Evolutionary conservation across 2,888 invertebrate genomes (phyloP), one percentile per base, ranked within the genome.

Genomic region (Pilophorus perplexus): DNA sequence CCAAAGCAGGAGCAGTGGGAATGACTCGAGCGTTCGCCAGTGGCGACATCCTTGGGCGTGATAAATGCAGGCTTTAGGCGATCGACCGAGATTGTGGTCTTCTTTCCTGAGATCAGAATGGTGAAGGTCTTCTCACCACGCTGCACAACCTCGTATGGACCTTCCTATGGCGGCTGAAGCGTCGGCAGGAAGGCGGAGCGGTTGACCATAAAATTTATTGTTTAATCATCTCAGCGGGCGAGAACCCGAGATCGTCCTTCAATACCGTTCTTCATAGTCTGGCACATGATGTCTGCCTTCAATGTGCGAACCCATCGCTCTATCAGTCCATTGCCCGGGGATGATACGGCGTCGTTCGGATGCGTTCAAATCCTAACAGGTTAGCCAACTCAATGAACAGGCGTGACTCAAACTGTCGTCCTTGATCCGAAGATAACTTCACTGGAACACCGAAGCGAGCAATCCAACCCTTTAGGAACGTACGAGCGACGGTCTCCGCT

Each of bases 171-270:
- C 37, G n/a, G n/a, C n/a, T n/a, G n/a, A n/a, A n/a, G n/a, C n/a
- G 22, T 72, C 73, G n/a, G 72, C 73, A 2, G 73, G 76, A 5
- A 77, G 25, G 2, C 73, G 70, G 2, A 76, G 64, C 0, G 69
- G 40, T 37, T 69, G 68, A 0, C 76, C 75, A 59, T 74, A 76
- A n/a, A n/a, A n/a, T n/a, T n/a, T n/a, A n/a, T n/a, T n/a, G n/a
- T n/a, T n/a, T n/a, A 0, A 76, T 67, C 59, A 77, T 60, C 46
- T 76, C 74, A 1, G 75, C 74, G 20, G 75, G 66, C 1, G 74
- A 73, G 4, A 22, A 20, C 2, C 23, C 20, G 22, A 55, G 20
- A 23, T 66, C 68, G 40, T 52, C 68, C n/a, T 57, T 62, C 6
- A 55, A 23, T 10, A 62, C 48, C 12, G 50, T 25, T 10, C 70